Evolutionary conservation across 2,888 invertebrate genomes (phyloP).

Genomic region (Sarcophaga subvicina): DNA sequence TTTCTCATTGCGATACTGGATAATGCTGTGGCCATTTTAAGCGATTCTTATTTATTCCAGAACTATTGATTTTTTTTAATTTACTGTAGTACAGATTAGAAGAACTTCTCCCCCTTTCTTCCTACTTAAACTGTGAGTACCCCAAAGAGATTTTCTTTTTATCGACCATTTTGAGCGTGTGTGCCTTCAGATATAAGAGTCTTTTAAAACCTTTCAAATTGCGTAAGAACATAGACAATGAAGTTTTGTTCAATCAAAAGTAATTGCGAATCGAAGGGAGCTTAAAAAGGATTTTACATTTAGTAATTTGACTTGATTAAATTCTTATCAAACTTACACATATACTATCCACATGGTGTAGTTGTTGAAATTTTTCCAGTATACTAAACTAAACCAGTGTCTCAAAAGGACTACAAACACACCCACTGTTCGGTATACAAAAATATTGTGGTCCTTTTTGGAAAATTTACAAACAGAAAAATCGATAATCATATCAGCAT

Average conservation of each 20-base stretch:
- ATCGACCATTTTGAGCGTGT: background rate
- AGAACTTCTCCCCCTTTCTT: too few species aligned
- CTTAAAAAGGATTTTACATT: slow-evolving; percentile 25
- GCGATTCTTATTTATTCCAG: too few species aligned
- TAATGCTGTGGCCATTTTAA: too few species aligned
- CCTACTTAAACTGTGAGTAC: too few species aligned
- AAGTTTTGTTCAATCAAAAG: background rate
- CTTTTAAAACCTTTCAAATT: too few species aligned
- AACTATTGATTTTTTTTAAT: too few species aligned
- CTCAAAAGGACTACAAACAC: background rate
- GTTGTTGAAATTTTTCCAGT: background rate
- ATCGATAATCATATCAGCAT: slow-evolving; percentile 1
- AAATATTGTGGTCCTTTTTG: background rate
- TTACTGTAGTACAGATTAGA: too few species aligned
- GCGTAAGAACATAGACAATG: too few species aligned
- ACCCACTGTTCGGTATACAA: background rate
- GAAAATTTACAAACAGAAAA: background rate
- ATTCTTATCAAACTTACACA: slow-evolving; percentile 12
- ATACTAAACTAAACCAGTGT: background rate
- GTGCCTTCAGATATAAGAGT: too few species aligned
- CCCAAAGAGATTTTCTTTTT: too few species aligned
- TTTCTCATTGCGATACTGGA: too few species aligned
- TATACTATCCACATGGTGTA: background rate
- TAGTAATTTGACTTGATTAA: slow-evolving; percentile 16
- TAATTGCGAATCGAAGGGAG: background rate